phyloP scores from a whole-genome alignment of 2,797 vertebrate genomes.

The Menidia menidia region DNA sequence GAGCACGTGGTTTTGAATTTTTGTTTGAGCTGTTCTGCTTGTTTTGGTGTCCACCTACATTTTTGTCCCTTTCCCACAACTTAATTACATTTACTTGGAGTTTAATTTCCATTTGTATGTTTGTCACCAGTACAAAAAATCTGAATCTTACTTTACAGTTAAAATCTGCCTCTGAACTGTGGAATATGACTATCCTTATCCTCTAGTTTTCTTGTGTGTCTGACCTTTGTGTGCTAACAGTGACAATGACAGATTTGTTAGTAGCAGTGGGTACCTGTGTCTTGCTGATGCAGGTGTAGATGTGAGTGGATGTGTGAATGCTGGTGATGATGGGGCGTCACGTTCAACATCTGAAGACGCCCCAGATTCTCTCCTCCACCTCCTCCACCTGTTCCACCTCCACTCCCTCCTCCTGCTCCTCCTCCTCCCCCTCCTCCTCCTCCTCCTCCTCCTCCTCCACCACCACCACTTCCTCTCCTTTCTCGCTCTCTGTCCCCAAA shows the following conservation, averaged over 20 bases:
- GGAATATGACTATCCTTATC: neutral
- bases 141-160: neutral
- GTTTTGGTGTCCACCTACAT: no score
- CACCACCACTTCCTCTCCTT: conserved; percentile 83
- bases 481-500: conserved; percentile 76
- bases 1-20: no score
- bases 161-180: neutral
- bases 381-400: conserved; percentile 86
- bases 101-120: no score
- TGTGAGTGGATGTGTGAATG: conserved; percentile 99
- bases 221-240: neutral
- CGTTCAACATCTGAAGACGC: conserved; percentile 97
- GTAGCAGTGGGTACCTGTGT: conserved; percentile 90
- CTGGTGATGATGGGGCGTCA: conserved; percentile 99
- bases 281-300: conserved; percentile 99
- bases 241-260: conserved; percentile 50
- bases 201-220: neutral
- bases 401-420: conserved; percentile 77
- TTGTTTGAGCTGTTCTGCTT: no score
- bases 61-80: no score
- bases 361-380: conserved; percentile 92
- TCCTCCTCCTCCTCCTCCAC: conserved; percentile 36
- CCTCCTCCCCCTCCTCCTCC: conserved; percentile 52
- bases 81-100: no score
- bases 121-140: neutral